A percentile compares a stretch with the other conserved stretches of the same genome.
Conservation (phyloP, 2,113 vertebrate species). For the Elachura formosa region DNA sequence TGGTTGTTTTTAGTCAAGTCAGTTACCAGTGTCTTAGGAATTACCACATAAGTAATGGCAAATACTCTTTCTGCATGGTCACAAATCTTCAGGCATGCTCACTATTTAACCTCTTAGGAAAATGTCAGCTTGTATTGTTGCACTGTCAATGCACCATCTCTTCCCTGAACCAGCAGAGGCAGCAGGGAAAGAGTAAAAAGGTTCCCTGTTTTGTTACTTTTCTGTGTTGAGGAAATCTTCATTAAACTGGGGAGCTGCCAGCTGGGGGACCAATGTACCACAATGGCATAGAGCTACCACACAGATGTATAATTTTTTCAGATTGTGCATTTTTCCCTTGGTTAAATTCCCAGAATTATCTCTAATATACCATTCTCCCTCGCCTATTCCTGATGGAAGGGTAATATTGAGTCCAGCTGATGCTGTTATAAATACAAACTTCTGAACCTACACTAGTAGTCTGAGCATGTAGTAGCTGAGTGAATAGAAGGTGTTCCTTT, state of each 20-base stretch:
- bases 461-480: neutral
- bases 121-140: neutral
- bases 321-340: neutral
- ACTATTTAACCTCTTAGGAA: neutral
- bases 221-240: neutral
- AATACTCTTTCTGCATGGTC: neutral
- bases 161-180: neutral
- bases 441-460: neutral
- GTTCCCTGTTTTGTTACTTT: neutral
- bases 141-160: neutral
- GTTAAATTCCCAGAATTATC: neutral
- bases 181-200: neutral
- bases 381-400: neutral
- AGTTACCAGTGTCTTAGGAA: neutral
- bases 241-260: neutral
- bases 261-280: neutral
- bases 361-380: neutral
- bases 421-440: neutral
- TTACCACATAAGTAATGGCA: neutral
- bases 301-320: neutral
- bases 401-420: neutral
- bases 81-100: neutral
- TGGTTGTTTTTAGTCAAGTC: fast-evolving
- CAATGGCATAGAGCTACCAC: neutral
- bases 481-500: neutral